Evolutionary conservation across 2,888 invertebrate species (phyloP), one percentile per base, ranked within the genome.

Genomic region (Ennomos erosarius): DNA sequence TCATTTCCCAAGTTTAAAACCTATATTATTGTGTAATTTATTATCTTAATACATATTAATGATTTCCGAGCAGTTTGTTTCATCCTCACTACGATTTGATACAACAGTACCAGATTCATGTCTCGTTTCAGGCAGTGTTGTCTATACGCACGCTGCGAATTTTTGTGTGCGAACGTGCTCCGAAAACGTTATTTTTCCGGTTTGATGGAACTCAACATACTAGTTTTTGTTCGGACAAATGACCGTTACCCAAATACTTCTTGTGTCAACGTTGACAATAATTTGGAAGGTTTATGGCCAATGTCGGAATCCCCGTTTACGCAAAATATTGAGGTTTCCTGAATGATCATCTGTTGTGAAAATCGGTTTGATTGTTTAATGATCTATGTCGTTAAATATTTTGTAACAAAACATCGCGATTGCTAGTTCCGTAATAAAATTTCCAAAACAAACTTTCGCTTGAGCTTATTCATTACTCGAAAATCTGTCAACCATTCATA

Each of bases 171-270:
- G 74, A 76, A 85, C 87, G 88, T 88, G 89, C 75, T 73, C 75
- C 83, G 85, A 88, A 89, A 89, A 84, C 85, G 80, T 83, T 87
- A 88, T 86, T 88, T 87, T 88, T 89, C 89, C 89, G 89, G 88
- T 88, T 88, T 82, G 74, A 53, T 67, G 43, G 51, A 59, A 62
- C 55, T 63, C 75, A 74, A 67, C 73, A 75, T 75, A 84, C 83
- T 82, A 76, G 85, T 86, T 86, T 80, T 71, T 75, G 76, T 77
- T 80, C 73, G 73, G 74, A 72, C 71, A 48, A 73, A 71, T 67
- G 72, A 82, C 86, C 86, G 87, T 87, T 87, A 85, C 71, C 75
- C 75, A 74, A 74, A 77, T 76, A 79, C 74, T 69, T 74, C 69
- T 71, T 62, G 64, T 64, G 58, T 48, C 67, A 64, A 68, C 60